Base-by-base conservation (phyloP, 1,140 invertebrate genomes). In the Samia ricini region DNA sequence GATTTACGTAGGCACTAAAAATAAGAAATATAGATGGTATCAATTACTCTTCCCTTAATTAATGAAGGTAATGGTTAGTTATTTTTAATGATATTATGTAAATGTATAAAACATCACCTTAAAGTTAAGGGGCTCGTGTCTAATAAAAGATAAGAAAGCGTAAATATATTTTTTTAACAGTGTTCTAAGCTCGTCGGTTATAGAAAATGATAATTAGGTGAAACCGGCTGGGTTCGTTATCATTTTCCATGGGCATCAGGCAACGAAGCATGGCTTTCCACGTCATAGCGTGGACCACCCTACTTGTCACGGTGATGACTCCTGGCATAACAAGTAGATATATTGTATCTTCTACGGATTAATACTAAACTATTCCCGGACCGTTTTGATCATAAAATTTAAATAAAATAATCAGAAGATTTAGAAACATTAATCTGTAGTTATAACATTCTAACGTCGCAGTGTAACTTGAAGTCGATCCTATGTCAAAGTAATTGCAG, bases 281-380 rank as follows among this genome's bases (percentile, higher is more conserved):
- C 76, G 70, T 76, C 74, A 84, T 80, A 76, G 72, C 83, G 83
- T 85, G 83, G 80, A 84, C 81, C 82, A 88, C 86, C 86, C 85
- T 74, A 84, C 79, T 79, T 83, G 84, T 89, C 67, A 85, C 85
- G 85, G 77, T 87, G 72, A 66, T 85, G 84, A 60, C 66, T 84
- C 74, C 57, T 42, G 33, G 1, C 33, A 42, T 42, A 15, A 42
- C 33, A 10, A 42, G n/a, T 42, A 42, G 4, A 15, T 36, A 42
- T 42, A 8, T 15, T 42, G n/a, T 15, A 42, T 57, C n/a, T 42
- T 15, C n/a, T 5, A 15, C 7, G 33, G 33, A 42, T 1, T 7
- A 42, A 42, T 15, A 42, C n/a, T 12, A 12, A 42, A 10, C 12
- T 42, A 12, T 10, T 7, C 12, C 33, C 33, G 10, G 15, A 42